phyloP scores from a whole-genome alignment of 37 sponge, comb jelly and placozoan species.

The Sycon ciliatum region DNA sequence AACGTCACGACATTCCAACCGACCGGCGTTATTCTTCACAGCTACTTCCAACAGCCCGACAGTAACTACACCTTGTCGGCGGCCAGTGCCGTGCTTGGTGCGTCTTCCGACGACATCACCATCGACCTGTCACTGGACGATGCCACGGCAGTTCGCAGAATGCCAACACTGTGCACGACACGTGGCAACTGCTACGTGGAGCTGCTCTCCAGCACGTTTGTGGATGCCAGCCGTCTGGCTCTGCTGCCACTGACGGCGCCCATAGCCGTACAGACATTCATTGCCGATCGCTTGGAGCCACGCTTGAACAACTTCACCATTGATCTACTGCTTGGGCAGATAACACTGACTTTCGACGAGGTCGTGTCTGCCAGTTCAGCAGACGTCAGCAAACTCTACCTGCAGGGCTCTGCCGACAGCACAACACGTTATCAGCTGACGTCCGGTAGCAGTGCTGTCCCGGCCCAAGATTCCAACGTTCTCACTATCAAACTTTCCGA shows the following conservation, averaged over 20 bases:
- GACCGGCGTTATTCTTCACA: conserved; percentile 36
- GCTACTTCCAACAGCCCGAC: background rate
- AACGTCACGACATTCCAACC: background rate
- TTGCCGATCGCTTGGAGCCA: conserved; percentile 50
- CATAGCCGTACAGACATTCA: conserved; percentile 36
- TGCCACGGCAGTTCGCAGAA: background rate
- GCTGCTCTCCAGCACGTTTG: conserved; percentile 31
- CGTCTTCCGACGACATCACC: background rate
- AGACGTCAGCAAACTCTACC: conserved; percentile 21
- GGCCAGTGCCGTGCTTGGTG: background rate
- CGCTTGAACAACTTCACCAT: conserved; percentile 52
- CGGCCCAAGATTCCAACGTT: background rate
- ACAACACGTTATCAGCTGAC: background rate
- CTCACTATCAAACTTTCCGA: background rate
- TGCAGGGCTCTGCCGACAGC: conserved; percentile 25
- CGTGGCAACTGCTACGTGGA: conserved; percentile 74
- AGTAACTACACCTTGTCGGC: background rate
- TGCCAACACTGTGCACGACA: conserved; percentile 45
- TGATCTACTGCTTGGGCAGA: conserved; percentile 35
- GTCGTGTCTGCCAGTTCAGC: conserved; percentile 46
- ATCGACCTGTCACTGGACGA: background rate
- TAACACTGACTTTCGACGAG: conserved; percentile 62
- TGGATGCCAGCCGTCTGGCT: conserved; percentile 54
- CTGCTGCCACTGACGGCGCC: conserved; percentile 25
- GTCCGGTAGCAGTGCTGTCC: too few species aligned